phyloP scores from a whole-genome alignment of 1,140 invertebrate genomes.

The Lordiphosa mommai region DNA sequence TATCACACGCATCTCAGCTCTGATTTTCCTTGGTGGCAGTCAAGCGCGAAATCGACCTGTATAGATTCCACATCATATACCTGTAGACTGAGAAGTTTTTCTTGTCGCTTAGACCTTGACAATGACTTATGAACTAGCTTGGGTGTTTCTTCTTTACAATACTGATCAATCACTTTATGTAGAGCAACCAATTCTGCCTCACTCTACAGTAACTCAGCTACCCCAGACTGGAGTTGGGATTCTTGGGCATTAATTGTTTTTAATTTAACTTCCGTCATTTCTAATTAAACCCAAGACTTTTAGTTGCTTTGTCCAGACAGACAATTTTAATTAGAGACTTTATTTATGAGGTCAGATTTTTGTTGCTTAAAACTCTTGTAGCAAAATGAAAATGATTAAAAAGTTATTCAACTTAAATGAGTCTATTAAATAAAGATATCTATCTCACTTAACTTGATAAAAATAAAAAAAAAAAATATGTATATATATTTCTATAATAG shows the following conservation, averaged over 20 bases:
- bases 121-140: no score
- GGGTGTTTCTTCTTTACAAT: slow-evolving; percentile 1
- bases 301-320: slow-evolving; percentile 11
- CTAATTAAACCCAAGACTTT: slow-evolving; percentile 42
- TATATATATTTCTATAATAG: no score
- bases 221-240: not conserved
- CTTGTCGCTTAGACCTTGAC: not conserved
- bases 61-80: slow-evolving; percentile 36
- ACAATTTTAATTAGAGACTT: slow-evolving; percentile 46
- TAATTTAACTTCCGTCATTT: slow-evolving; percentile 70
- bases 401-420: no score
- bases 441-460: no score
- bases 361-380: no score
- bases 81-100: not conserved
- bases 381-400: no score
- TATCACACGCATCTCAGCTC: slow-evolving; percentile 2
- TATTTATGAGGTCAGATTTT: slow-evolving; percentile 47
- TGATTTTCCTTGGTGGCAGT: slow-evolving; percentile 22
- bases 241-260: slow-evolving; percentile 63
- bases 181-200: slow-evolving; percentile 13
- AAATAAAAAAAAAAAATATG: no score
- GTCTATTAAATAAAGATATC: no score
- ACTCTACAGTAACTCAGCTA: no score
- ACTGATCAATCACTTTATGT: slow-evolving; percentile 14
- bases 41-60: slow-evolving; percentile 35